Conservation (phyloP, 1,140 invertebrate genomes). For the Drosophila ficusphila region DNA sequence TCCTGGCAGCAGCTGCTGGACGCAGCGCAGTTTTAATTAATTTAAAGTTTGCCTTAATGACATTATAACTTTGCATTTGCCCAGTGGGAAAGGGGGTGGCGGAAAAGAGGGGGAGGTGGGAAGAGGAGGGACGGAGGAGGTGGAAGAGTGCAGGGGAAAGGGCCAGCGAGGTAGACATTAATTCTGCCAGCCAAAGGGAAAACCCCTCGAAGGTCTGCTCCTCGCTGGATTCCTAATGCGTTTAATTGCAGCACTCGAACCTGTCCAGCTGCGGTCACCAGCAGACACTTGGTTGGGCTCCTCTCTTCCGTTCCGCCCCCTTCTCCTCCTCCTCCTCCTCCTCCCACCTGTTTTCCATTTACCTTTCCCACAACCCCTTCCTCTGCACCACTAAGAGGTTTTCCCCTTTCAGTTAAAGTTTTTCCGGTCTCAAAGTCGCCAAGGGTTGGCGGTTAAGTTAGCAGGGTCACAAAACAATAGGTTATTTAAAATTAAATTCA, state of each 20-base stretch:
- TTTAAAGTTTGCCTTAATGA: conserved; percentile 80
- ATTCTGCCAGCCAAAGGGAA: conserved; percentile 21
- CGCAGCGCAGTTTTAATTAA: conserved; percentile 76
- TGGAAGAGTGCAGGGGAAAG: background rate
- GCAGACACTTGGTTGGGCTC: conserved; percentile 4
- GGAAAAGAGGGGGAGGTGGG: background rate
- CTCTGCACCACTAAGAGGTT: background rate
- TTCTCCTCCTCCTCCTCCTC: background rate
- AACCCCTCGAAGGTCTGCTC: conserved; percentile 5
- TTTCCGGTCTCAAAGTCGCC: conserved; percentile 2
- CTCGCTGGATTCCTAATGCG: conserved; percentile 36
- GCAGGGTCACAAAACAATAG: background rate
- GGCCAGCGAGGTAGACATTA: conserved; percentile 46
- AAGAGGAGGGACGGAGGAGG: background rate
- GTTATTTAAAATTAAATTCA: too few species aligned
- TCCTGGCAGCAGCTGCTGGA: conserved; percentile 67
- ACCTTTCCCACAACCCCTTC: too few species aligned
- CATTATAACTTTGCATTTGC: conserved; percentile 78
- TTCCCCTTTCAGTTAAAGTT: background rate
- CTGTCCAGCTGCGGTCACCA: conserved; percentile 58
- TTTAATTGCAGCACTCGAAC: conserved; percentile 71
- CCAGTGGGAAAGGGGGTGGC: background rate
- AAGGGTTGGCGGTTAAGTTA: background rate
- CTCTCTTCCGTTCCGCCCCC: background rate
- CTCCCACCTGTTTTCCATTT: too few species aligned